Base-by-base conservation (phyloP, 2,113 vertebrate species). In the Ramphastos sulfuratus region DNA sequence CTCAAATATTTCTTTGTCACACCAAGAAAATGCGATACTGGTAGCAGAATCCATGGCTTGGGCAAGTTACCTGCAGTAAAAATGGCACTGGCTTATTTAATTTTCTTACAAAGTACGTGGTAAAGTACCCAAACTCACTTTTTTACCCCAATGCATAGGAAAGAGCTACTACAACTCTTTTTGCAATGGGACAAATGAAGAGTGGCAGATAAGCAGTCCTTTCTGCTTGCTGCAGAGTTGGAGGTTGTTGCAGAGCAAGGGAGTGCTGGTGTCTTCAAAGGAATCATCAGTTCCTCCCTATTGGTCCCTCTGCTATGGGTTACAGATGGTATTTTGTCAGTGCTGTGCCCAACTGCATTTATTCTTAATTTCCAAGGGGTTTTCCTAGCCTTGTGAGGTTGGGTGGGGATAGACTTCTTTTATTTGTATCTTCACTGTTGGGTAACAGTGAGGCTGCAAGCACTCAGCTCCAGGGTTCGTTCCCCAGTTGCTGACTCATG, bases 341-440 rank as follows among this genome's bases (percentile, higher is more conserved):
- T 16, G 54, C 35, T n/a, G 55, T 4, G 25, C 12, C 35, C 0
- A 4, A 37, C 31, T 87, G 10, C 17, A 18, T 35, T 79, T 60
- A 30, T 58, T 46, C 21, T 56, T 79, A 20, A 3, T 35, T 7
- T 15, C 42, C 2, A 2, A 35, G 16, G 11, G 18, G 31, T 15
- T 48, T 23, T 74, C 39, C 28, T 5, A 54, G 20, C 56, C 10
- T 30, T 1, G 1, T 16, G 31, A 20, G 50, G 21, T 11, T 73
- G 33, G 7, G 12, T 5, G 7, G n/a, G 55, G 52, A 33, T 61
- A 30, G 61, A 65, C 15, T 59, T 15, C 27, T 28, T 33, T 50
- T 9, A 46, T 39, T 14, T 1, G 0, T 17, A 4, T 27, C 9
- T 33, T 30, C 0, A 2, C 7, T 58, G 48, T 14, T 2, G 5